Evolutionary conservation across 2,888 invertebrate species (phyloP).

Genomic region (Drosophila mayaguana): DNA sequence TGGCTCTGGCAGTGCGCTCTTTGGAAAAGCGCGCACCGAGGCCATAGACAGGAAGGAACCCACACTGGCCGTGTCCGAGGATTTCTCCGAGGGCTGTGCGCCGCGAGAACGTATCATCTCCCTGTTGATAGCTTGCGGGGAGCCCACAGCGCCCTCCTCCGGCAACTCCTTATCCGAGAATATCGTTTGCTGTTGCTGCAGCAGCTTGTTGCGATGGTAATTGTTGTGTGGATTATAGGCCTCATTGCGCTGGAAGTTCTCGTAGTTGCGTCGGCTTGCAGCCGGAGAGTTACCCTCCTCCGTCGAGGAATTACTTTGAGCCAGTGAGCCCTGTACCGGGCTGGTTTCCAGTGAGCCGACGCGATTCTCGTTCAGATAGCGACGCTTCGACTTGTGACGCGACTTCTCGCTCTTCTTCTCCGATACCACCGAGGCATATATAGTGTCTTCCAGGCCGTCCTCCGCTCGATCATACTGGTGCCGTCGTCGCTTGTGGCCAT

Average conservation of each 20-base stretch:
- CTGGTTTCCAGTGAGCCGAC: slow-evolving; percentile 84
- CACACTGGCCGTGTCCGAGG: slow-evolving; percentile 87
- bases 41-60: slow-evolving; percentile 95
- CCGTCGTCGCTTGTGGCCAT: slow-evolving; percentile 79
- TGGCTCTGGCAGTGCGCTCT: slow-evolving; percentile 91
- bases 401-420: slow-evolving; percentile 79
- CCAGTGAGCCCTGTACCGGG: slow-evolving; percentile 64
- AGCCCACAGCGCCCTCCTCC: slow-evolving; percentile 59
- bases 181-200: slow-evolving; percentile 78
- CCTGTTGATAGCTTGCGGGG: slow-evolving; percentile 83
- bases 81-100: slow-evolving; percentile 80
- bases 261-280: slow-evolving; percentile 71
- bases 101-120: slow-evolving; percentile 77
- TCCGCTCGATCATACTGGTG: slow-evolving; percentile 82
- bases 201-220: slow-evolving; percentile 83
- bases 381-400: slow-evolving; percentile 81
- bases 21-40: slow-evolving; percentile 93
- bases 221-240: slow-evolving; percentile 84
- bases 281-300: slow-evolving; percentile 79
- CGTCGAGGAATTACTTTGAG: slow-evolving; percentile 71
- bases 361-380: slow-evolving; percentile 84
- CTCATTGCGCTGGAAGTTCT: slow-evolving; percentile 82
- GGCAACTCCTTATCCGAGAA: slow-evolving; percentile 70
- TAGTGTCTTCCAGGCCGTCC: slow-evolving; percentile 78
- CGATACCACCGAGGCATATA: slow-evolving; percentile 82